phyloP scores from a whole-genome alignment of 2,797 vertebrate genomes.

The Pelochelys cantorii region DNA sequence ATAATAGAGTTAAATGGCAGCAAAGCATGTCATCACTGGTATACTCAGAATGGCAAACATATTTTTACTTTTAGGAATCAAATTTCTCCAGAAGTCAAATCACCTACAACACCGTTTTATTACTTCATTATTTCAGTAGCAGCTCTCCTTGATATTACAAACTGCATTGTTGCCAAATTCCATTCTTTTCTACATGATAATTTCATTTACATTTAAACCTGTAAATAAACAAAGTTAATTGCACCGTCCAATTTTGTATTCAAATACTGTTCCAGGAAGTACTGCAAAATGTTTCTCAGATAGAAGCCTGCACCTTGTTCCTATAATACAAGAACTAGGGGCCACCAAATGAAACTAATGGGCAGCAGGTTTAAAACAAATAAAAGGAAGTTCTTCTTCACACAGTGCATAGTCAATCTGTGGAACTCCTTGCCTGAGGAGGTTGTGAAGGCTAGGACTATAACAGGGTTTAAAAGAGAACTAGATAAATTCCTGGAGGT shows the following conservation, averaged over 20 bases:
- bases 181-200: background rate
- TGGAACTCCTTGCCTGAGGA: too few relatives aligned
- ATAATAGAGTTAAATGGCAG: conserved; percentile 3
- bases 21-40: conserved; percentile 23
- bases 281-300: background rate
- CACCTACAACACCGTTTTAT: conserved; percentile 5
- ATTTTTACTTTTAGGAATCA: conserved; percentile 44
- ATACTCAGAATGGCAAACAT: conserved; percentile 28
- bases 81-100: background rate
- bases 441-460: too few relatives aligned
- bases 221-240: background rate
- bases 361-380: too few relatives aligned
- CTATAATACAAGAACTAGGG: too few relatives aligned
- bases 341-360: too few relatives aligned
- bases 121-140: background rate
- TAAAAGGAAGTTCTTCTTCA: too few relatives aligned
- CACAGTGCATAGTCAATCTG: too few relatives aligned
- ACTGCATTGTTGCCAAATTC: background rate
- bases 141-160: background rate
- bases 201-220: conserved; percentile 14
- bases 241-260: fast-evolving
- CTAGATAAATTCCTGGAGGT: too few relatives aligned
- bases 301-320: background rate
- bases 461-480: too few relatives aligned
- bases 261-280: background rate